These are phyloP conservation scores for Leucopternis melanops DNA, from an alignment of 2,113 vertebrate species.

Conservation along the genomic window DNA sequence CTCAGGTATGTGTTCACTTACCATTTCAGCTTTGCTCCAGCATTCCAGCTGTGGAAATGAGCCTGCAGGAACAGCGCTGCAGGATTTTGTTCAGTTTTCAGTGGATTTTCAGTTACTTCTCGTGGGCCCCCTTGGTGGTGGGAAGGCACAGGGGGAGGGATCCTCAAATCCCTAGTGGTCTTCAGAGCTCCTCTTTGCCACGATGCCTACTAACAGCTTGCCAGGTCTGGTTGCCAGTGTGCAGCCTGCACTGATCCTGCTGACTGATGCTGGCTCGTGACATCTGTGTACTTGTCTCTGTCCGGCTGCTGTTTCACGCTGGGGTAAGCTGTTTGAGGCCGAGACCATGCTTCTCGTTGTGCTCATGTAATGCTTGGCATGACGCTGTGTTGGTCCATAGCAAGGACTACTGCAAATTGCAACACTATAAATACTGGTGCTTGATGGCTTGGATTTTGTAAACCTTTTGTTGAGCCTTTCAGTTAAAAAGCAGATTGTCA, in stretches of 20 bases:
- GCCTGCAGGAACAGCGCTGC: not conserved
- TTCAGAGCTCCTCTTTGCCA: not conserved
- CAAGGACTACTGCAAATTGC: too few relatives aligned
- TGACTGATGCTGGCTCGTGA: not conserved
- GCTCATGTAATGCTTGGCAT: not conserved
- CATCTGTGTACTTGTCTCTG: not conserved
- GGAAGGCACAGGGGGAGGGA: not conserved
- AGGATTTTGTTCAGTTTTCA: not conserved
- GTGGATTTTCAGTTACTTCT: not conserved
- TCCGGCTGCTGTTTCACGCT: not conserved
- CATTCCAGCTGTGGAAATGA: not conserved
- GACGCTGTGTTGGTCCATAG: not conserved
- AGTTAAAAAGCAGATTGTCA: not conserved
- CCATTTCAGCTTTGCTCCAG: not conserved
- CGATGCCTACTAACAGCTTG: not conserved
- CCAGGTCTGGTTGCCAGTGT: not conserved
- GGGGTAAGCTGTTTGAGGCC: not conserved
- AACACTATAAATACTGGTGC: not conserved
- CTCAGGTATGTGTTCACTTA: not conserved
- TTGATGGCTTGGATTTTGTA: not conserved
- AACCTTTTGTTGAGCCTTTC: not conserved
- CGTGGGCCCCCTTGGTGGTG: accelerated
- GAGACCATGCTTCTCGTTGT: not conserved
- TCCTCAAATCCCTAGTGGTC: not conserved
- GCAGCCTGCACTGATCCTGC: not conserved